These are phyloP conservation scores for Dicrurus megarhynchus DNA, from an alignment of 2,113 vertebrate genomes.

Conservation along the genomic window DNA sequence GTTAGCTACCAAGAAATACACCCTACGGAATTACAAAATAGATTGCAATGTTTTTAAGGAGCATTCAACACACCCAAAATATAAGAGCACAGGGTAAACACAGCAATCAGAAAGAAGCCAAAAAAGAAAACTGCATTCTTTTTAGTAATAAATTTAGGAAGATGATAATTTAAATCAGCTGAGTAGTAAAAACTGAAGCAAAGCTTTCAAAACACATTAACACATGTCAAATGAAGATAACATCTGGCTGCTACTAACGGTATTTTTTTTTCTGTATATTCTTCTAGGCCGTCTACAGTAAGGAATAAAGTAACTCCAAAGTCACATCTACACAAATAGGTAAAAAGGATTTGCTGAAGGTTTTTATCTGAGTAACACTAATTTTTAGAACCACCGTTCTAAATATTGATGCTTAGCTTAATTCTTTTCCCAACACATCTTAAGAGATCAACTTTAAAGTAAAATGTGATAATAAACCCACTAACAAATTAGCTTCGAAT, in stretches of 20 bases:
- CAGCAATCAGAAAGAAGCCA: neutral
- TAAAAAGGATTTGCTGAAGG: neutral
- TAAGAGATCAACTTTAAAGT: slow-evolving; percentile 34
- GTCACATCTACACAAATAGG: neutral
- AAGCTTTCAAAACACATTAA: neutral
- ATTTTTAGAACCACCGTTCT: neutral
- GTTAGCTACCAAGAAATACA: neutral
- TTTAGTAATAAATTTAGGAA: neutral
- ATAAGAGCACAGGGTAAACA: neutral
- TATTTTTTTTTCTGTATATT: neutral
- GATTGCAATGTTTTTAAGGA: neutral
- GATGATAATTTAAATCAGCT: neutral
- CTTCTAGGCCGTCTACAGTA: neutral
- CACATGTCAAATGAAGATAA: neutral
- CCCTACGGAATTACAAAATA: neutral
- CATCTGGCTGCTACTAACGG: neutral
- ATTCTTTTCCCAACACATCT: neutral
- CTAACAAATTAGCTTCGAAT: slow-evolving; percentile 53
- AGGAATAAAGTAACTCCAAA: neutral
- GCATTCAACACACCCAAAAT: neutral
- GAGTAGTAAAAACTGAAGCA: neutral
- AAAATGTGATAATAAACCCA: slow-evolving; percentile 50
- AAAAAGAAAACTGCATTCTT: neutral
- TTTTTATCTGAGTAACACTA: neutral
- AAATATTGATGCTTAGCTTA: slow-evolving; percentile 19